phyloP scores from a whole-genome alignment of 64 coral and sea anemone species.

The Montipora foliosa region DNA sequence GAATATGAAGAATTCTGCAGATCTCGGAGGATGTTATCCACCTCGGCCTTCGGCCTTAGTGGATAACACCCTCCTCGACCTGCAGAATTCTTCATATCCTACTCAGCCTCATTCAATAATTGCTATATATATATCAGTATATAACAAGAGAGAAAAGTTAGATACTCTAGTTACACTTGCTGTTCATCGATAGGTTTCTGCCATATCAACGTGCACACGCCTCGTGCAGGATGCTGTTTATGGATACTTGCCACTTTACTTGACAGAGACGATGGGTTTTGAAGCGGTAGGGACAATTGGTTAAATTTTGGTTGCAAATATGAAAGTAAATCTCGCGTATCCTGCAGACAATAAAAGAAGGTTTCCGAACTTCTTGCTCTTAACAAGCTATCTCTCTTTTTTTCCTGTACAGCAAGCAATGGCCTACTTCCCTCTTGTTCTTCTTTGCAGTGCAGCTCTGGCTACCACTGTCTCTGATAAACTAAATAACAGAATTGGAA shows the following conservation, averaged over 20 bases:
- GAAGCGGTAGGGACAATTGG: neutral
- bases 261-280: neutral
- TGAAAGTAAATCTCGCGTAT: too few species aligned
- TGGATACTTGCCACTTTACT: constrained; percentile 1
- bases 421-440: constrained; percentile 28
- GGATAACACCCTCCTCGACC: too few species aligned
- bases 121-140: neutral
- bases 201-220: neutral
- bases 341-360: too few species aligned
- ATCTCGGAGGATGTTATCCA: too few species aligned
- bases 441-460: neutral
- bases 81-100: too few species aligned
- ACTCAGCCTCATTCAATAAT: too few species aligned
- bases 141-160: neutral
- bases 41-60: too few species aligned
- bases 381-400: neutral
- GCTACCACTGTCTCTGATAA: neutral
- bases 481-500: neutral
- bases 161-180: too few species aligned
- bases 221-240: neutral
- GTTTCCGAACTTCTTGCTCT: neutral
- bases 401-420: neutral
- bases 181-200: neutral
- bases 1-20: too few species aligned
- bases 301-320: too few species aligned